phyloP scores from a whole-genome alignment of 2,113 vertebrate genomes.

The Nannospalax galili region DNA sequence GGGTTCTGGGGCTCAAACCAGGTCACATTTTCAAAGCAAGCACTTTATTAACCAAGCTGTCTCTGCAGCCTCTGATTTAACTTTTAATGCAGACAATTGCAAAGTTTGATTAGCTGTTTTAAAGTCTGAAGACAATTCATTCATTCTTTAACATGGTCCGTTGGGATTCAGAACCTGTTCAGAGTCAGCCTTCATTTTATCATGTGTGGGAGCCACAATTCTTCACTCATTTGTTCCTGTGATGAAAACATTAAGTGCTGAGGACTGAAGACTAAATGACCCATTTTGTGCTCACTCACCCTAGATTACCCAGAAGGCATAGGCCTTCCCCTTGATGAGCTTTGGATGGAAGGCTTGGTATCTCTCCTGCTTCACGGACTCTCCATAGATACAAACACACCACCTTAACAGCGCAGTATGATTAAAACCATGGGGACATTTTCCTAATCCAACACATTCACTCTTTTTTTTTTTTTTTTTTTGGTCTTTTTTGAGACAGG shows the following conservation, averaged over 20 bases:
- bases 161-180: background rate
- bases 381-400: background rate
- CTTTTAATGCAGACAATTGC: conserved; percentile 21
- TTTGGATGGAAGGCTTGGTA: conserved; percentile 18
- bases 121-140: conserved; percentile 27
- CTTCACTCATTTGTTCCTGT: background rate
- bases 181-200: conserved; percentile 3
- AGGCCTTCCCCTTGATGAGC: background rate
- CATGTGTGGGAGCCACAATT: conserved; percentile 22
- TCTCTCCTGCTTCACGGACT: background rate
- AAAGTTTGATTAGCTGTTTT: conserved; percentile 13
- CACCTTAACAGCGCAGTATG: conserved; percentile 55
- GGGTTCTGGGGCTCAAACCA: background rate
- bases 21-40: background rate
- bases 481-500: too few relatives aligned
- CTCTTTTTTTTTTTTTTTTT: too few relatives aligned
- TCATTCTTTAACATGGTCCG: background rate
- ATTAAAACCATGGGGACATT: conserved; percentile 74
- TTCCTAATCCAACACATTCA: conserved; percentile 78
- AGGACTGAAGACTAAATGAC: background rate
- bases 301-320: background rate
- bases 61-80: background rate
- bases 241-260: background rate
- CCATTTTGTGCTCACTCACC: background rate
- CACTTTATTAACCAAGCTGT: background rate